Base-by-base conservation (phyloP, 2,888 invertebrate genomes). In the Platypus cylindrus region DNA sequence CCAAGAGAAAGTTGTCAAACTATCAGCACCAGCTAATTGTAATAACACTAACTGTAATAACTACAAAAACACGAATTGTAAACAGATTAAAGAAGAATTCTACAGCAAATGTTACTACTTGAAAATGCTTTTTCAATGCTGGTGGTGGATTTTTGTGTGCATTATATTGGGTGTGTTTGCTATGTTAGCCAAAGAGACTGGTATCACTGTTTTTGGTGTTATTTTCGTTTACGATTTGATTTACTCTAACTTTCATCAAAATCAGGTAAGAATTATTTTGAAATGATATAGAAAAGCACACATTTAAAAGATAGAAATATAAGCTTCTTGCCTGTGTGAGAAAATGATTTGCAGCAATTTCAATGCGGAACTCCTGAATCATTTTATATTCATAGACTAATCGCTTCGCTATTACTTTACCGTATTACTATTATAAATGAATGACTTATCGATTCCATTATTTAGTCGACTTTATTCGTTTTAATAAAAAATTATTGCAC, bases 141-240 rank as follows among this genome's bases (percentile, higher is more conserved):
- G 71, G 70, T 44, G 71, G 47, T 78, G 73, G 48, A 64, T 85
- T 50, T 65, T 68, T 34, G 63, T 71, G 43, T 70, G 74, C 43
- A 60, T 76, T 48, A 46, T 75, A 58, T 62, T 56, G 63, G 42
- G 53, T 66, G 58, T 81, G 44, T 78, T 82, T 28, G 86, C 89
- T 45, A 82, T 93, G 65, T 70, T 95, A 48, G 87, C 89, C 66
- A 95, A 94, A 66, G 95, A 95, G 65, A 91, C 91, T 32, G 94
- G 93, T 34, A 77, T 94, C 54, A 90, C 90, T 46, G 89, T 91
- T 41, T 66, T 95, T 52, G 79, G 84, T 37, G 76, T 93, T 44
- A 94, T 93, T 65, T 82, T 82, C 49, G 68, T 85, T 45, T 93
- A 87, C 66, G 93, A 95, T 64, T 67, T 86, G 55, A 64, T 78